Conservation (phyloP, 1,140 invertebrate species). For the Brachystomella parvula region DNA sequence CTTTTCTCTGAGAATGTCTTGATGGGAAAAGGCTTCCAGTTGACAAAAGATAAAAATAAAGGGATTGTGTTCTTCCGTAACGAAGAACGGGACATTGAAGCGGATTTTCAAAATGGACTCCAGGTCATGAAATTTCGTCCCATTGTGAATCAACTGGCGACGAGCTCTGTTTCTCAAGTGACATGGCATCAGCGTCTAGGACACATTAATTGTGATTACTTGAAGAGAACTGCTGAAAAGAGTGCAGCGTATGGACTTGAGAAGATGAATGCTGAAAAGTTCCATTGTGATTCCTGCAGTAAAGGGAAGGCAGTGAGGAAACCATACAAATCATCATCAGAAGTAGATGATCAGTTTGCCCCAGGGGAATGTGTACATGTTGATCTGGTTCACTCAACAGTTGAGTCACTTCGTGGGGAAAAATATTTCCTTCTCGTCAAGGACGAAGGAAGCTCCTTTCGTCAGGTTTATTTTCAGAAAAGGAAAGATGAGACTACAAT, state of each 20-base stretch:
- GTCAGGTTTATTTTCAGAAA: slow-evolving; percentile 4
- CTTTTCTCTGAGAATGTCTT: slow-evolving; percentile 21
- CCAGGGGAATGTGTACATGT: not conserved
- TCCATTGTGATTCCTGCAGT: not conserved
- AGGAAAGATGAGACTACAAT: not conserved
- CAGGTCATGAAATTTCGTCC: slow-evolving; percentile 14
- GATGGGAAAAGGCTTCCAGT: slow-evolving; percentile 11
- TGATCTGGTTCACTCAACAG: not conserved
- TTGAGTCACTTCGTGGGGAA: not conserved
- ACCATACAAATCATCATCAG: slow-evolving; percentile 1
- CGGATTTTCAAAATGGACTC: not conserved
- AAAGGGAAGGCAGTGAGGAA: not conserved
- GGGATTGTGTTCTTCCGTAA: not conserved
- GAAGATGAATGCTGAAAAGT: not conserved
- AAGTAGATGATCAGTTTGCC: not conserved
- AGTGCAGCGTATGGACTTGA: not conserved
- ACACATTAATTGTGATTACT: slow-evolving; percentile 3
- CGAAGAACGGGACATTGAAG: not conserved
- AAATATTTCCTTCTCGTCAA: slow-evolving; percentile 13
- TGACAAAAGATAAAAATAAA: not conserved
- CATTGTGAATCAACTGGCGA: not conserved
- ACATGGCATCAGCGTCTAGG: slow-evolving; percentile 7
- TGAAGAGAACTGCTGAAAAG: not conserved
- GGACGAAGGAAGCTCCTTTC: slow-evolving; percentile 7
- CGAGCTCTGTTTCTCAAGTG: not conserved